Evolutionary conservation across 2,113 vertebrate genomes (phyloP), one percentile per base, ranked within the genome.

Genomic region (Strix aluco): DNA sequence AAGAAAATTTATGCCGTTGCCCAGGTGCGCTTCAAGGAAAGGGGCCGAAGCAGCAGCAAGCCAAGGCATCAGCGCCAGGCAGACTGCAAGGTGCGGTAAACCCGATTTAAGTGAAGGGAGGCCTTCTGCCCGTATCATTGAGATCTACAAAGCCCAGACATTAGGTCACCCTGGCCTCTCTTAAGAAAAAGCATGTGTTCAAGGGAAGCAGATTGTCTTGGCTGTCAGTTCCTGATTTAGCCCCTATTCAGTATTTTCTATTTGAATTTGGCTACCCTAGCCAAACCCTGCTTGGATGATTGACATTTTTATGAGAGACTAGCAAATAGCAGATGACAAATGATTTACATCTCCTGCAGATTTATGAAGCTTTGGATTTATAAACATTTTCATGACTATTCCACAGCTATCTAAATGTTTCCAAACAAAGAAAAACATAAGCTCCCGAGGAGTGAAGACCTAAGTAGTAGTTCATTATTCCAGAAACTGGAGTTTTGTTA

Each of bases 261-360:
- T 70, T 79, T 92, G 52, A 87, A 89, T 93, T 75, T 92, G 88
- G 63, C 70, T 95, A 55, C 22, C 20, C 36, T 46, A 91, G 66
- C 57, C 77, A 96, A 94, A 79, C 49, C 62, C 61, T 75, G 47
- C 54, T 85, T 55, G 70, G 54, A 94, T 96, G 89, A 97, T 51
- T 97, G 94, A 65, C 86, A 51, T 81, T 95, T 96, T 96, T 89
- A 72, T 63, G 86, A 82, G 58, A 77, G 29, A 91, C 14, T 61
- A 65, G 40, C 65, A 94, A 95, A 92, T 82, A 95, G 70, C 92
- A 94, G 86, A 95, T 95, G 86, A 96, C 78, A 96, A 94, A 89
- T 94, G 1, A 94, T 88, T 78, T 91, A 54, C 36, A 89, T 91
- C 61, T 86, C 62, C 89, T 66, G 81, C 32, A 89, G 87, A 94